Percentiles rank a stretch among this genome's conserved stretches.
phyloP scores from a whole-genome alignment of 2,113 vertebrate species.

The Tretioscincus oriximinensis region DNA sequence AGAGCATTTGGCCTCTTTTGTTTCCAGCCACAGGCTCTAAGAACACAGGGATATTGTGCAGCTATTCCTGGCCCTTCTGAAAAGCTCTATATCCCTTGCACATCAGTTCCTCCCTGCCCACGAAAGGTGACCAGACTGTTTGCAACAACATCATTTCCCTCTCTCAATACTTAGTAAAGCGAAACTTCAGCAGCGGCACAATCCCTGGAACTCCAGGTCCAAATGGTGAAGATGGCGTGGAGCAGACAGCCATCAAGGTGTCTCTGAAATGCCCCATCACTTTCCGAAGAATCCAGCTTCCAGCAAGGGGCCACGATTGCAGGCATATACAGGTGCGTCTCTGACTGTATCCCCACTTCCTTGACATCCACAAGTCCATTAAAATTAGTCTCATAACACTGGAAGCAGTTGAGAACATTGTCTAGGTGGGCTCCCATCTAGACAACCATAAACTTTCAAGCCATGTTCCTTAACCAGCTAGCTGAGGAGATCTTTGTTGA shows the following conservation, averaged over 20 bases:
- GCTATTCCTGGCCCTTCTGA: neutral
- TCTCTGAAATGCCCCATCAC: constrained; percentile 97
- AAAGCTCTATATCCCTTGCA: neutral
- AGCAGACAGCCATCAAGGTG: constrained; percentile 96
- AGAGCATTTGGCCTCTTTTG: too few relatives aligned
- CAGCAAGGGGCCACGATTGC: constrained; percentile 91
- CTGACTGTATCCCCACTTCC: neutral
- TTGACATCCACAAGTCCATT: neutral
- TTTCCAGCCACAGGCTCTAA: too few relatives aligned
- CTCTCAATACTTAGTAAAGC: constrained; percentile 75
- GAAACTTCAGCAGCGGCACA: constrained; percentile 92
- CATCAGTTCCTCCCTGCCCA: neutral
- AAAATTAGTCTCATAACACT: neutral
- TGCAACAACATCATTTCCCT: neutral
- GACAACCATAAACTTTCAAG: neutral
- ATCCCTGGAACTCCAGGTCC: constrained; percentile 90
- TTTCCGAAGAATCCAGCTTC: constrained; percentile 94
- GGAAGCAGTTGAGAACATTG: neutral
- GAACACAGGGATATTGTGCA: too few relatives aligned
- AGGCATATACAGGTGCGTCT: constrained; percentile 88
- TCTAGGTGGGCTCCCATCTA: neutral
- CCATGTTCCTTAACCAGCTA: neutral
- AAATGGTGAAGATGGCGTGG: constrained; percentile 92
- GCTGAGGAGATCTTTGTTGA: too few relatives aligned
- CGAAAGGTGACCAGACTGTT: neutral